Percentiles rank a stretch among this genome's conserved stretches.
phyloP scores from a whole-genome alignment of 2,797 vertebrate species.

The Lophius americanus region DNA sequence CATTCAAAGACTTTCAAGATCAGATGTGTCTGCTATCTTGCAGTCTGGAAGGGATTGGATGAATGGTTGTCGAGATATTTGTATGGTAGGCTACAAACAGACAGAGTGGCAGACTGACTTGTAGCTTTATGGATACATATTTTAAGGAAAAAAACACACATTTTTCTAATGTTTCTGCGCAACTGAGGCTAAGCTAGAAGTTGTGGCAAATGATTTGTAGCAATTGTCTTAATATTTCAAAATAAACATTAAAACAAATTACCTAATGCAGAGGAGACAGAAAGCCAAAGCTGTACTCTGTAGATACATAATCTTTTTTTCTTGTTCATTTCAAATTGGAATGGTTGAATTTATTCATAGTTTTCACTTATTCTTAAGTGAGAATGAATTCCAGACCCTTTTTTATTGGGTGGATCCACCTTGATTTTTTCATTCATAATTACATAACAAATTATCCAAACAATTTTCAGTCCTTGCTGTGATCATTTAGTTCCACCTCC shows the following conservation, averaged over 20 bases:
- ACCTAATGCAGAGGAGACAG: conserved; percentile 1
- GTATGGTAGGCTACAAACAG: no score
- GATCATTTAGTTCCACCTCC: conserved; percentile 9
- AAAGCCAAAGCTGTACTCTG: conserved; percentile 2
- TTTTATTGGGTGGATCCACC: conserved; percentile 25
- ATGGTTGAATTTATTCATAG: conserved; percentile 7
- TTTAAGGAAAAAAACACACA: no score
- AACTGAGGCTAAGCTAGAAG: background rate
- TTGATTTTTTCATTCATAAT: conserved; percentile 25
- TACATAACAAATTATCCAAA: conserved; percentile 21
- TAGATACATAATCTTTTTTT: conserved; percentile 6
- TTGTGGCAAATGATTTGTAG: conserved; percentile 1
- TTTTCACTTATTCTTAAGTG: conserved; percentile 16
- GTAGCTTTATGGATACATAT: no score
- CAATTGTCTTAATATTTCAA: conserved; percentile 26
- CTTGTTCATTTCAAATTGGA: conserved; percentile 7
- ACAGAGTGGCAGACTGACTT: no score
- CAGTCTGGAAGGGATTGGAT: no score
- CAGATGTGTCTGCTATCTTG: no score
- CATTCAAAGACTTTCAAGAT: no score
- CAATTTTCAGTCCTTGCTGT: conserved; percentile 25
- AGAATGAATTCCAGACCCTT: conserved; percentile 24
- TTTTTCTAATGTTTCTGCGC: background rate
- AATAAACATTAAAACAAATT: conserved; percentile 12
- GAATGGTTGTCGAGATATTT: no score